Conservation (phyloP, 2,888 invertebrate genomes). For the Dryobotodes eremita region DNA sequence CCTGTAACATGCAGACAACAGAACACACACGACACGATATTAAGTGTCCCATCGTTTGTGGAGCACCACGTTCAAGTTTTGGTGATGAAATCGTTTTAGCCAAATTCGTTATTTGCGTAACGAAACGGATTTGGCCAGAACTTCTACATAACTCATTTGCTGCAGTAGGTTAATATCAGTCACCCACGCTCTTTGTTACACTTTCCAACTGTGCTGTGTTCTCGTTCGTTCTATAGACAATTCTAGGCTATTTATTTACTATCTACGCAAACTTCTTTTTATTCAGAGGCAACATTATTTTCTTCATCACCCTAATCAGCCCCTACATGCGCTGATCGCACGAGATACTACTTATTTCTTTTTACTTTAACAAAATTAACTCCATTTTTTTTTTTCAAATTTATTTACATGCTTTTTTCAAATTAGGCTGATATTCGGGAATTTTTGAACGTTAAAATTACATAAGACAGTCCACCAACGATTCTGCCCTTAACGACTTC, state of each 20-base stretch:
- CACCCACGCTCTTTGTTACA: constrained; percentile 54
- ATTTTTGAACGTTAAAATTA: not conserved
- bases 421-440: not conserved
- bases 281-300: not conserved
- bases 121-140: constrained; percentile 41
- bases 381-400: too few species aligned
- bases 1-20: not conserved
- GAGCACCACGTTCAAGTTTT: not conserved
- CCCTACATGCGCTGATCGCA: too few species aligned
- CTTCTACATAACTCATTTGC: constrained; percentile 40
- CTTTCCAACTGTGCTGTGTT: constrained; percentile 49
- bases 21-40: not conserved
- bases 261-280: not conserved
- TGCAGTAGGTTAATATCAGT: constrained; percentile 47
- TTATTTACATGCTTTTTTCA: not conserved
- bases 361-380: not conserved
- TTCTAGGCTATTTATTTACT: not conserved
- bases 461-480: not conserved
- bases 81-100: constrained; percentile 9
- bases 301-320: too few species aligned
- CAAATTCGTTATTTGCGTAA: constrained; percentile 25
- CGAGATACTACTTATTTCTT: not conserved
- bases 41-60: not conserved
- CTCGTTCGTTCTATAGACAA: constrained; percentile 34
- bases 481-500: not conserved